Evolutionary conservation across 2,888 invertebrate genomes (phyloP), one percentile per base, ranked within the genome.

Genomic region (Lycocerus yunnanus): DNA sequence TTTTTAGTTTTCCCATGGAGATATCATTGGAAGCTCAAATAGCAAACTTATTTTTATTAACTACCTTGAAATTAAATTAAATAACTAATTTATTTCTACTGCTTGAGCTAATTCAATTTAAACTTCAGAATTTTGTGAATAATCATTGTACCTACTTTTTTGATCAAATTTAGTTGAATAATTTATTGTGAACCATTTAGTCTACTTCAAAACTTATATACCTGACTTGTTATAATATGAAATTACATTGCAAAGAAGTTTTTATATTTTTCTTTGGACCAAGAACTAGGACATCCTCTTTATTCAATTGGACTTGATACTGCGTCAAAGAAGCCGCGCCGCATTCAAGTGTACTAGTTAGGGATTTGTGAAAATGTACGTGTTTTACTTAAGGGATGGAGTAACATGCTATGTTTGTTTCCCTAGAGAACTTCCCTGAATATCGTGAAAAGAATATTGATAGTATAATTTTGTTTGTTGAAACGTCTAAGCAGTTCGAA

Each of bases 371-470:
- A 66, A 71, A 59, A 58, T 21, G 71, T 60, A 60, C 66, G 59
- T 66, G 71, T 27, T 58, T 66, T 66, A 66, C 65, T 66, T 16
- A 13, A 60, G 71, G 58, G 66, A 66, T 24, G 24, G 18, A 59
- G 66, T 66, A 66, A 58, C 66, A 59, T 59, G 58, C 43, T 58
- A 20, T 58, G 63, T 63, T 21, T 21, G 21, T 21, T 13, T 66
- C 71, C 24, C 66, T n/a, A 4, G 71, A 24, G 71, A 66, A 27
- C 66, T 66, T 58, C 21, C 58, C 15, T 43, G 65, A 66, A 66
- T 71, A 71, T 71, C 71, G 71, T 71, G 71, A 24, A 71, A 71
- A 66, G 71, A 71, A 71, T 71, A 66, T 66, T 66, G 58, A n/a
- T 11, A 58, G 66, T 65, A 71, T 66, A 66, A 71, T 71, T 71